A percentile compares a stretch with the other conserved stretches of the same genome.
phyloP scores from a whole-genome alignment of 2,888 invertebrate genomes.

The Polyommatus iphigenia region DNA sequence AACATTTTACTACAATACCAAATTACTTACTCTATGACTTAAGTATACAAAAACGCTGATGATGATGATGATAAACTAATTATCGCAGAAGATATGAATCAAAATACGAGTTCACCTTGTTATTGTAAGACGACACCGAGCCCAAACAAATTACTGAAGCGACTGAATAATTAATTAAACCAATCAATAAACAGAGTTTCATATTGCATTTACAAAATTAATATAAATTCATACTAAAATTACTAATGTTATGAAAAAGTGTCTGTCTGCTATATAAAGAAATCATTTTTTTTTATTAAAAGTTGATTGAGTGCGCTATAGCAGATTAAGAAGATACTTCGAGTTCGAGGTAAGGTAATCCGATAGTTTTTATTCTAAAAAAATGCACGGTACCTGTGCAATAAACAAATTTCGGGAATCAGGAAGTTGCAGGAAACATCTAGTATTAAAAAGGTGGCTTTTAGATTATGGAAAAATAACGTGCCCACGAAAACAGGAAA shows the following conservation, averaged over 20 bases:
- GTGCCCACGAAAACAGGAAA: background rate
- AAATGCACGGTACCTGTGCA: too few species aligned
- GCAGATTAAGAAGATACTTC: too few species aligned
- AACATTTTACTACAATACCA: too few species aligned
- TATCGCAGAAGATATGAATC: background rate
- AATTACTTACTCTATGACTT: too few species aligned
- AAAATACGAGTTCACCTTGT: slow-evolving; percentile 8
- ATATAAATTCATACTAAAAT: background rate
- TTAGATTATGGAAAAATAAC: background rate
- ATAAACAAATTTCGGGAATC: too few species aligned
- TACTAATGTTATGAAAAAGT: background rate
- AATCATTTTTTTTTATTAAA: too few species aligned
- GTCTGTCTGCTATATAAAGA: background rate
- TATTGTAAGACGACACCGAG: background rate
- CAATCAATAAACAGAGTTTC: background rate
- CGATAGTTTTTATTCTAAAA: too few species aligned
- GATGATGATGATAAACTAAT: background rate
- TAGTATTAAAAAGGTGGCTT: background rate
- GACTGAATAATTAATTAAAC: background rate
- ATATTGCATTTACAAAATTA: background rate
- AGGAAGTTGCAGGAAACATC: too few species aligned
- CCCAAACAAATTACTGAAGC: background rate
- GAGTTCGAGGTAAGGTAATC: too few species aligned
- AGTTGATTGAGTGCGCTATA: too few species aligned
- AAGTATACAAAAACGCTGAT: background rate